phyloP scores from a whole-genome alignment of 2,797 vertebrate species.

The Notoglanidium macrostoma region DNA sequence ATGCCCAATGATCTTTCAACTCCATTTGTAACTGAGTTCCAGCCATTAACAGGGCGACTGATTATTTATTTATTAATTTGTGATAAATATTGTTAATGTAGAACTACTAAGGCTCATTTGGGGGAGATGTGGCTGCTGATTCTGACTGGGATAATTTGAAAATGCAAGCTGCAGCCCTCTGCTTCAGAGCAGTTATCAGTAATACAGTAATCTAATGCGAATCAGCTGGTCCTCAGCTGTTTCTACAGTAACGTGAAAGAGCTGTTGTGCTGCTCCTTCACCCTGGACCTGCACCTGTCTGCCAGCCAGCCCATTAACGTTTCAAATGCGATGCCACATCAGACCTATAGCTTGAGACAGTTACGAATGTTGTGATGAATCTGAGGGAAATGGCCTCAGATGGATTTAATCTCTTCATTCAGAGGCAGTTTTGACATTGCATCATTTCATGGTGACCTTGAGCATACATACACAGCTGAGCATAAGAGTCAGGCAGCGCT shows the following conservation, averaged over 20 bases:
- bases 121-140: background rate
- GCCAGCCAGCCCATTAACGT: background rate
- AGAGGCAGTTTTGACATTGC: slow-evolving; percentile 49
- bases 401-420: slow-evolving; percentile 10
- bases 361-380: slow-evolving; percentile 28
- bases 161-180: background rate
- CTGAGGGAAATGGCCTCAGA: background rate
- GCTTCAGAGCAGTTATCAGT: slow-evolving; percentile 1
- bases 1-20: background rate
- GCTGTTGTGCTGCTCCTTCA: slow-evolving; percentile 18
- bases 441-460: slow-evolving; percentile 58
- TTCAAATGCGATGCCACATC: background rate
- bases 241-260: slow-evolving; percentile 42
- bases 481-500: slow-evolving; percentile 47
- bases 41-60: background rate
- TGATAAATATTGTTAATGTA: background rate
- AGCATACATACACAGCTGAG: slow-evolving; percentile 45
- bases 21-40: background rate
- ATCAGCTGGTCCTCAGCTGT: slow-evolving; percentile 1
- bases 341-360: background rate
- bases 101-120: background rate
- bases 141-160: background rate
- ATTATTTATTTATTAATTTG: background rate
- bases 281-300: slow-evolving; percentile 20
- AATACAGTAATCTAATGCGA: slow-evolving; percentile 17